Percentiles rank a stretch among this genome's conserved stretches.
phyloP scores from a whole-genome alignment of 2,113 vertebrate species.

The Chaetorhynchus papuensis region DNA sequence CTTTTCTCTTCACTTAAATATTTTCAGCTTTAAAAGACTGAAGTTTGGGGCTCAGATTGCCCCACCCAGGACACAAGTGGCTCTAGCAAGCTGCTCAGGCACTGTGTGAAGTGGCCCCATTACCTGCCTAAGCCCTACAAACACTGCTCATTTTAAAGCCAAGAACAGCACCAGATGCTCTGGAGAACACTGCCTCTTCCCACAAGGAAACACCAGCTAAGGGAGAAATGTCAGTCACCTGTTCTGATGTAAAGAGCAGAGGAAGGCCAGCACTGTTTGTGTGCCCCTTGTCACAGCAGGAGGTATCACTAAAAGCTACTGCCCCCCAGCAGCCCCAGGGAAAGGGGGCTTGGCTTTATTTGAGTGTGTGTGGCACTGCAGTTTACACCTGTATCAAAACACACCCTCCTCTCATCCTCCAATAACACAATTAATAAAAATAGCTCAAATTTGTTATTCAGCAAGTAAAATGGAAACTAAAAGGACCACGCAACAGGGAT shows the following conservation, averaged over 20 bases:
- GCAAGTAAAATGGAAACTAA: neutral
- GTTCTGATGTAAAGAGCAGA: neutral
- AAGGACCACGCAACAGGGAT: neutral
- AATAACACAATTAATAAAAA: neutral
- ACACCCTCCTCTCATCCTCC: too few species aligned
- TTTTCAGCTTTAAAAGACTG: neutral
- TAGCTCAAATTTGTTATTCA: neutral
- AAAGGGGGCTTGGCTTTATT: neutral
- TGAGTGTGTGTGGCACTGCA: neutral
- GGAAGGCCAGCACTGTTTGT: neutral
- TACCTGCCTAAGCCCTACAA: neutral
- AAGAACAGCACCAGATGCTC: neutral
- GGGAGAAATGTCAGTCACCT: neutral
- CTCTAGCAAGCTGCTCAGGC: neutral
- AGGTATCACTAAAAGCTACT: neutral
- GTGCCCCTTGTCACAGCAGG: neutral
- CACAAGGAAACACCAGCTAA: neutral
- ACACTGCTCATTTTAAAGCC: neutral
- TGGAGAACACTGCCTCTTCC: neutral
- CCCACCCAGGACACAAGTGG: neutral
- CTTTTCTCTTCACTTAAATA: neutral
- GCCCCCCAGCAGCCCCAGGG: neutral
- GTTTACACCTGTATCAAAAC: neutral
- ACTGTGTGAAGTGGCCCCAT: too few species aligned
- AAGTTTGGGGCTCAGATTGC: neutral